Base-by-base conservation (phyloP, 1,140 invertebrate species). In the Drosophila lini region DNA sequence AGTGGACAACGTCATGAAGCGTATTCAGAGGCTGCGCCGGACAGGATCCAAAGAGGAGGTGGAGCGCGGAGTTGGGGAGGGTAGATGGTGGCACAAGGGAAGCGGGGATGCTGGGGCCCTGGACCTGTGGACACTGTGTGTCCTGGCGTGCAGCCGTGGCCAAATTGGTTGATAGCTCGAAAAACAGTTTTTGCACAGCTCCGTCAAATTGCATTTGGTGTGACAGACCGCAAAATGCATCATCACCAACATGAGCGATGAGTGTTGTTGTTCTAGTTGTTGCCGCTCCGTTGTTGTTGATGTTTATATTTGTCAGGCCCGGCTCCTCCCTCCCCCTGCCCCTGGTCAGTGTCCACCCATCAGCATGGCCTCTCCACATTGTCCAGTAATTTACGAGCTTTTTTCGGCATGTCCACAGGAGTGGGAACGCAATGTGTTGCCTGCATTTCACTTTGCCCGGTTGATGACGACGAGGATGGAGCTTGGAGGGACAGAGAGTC, bases 221-320 rank as follows among this genome's bases (percentile, higher is more conserved):
- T 91, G 90, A 91, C 90, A 91, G 90, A 91, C 90, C 90, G 90
- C 90, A 91, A 91, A 91, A 91, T 91, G 90, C 90, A 91, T 91
- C 90, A 91, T 91, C 90, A 90, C 90, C 85, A 91, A 88, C 90
- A 91, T 91, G 90, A 91, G 83, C 90, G 90, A 91, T 91, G 90
- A 91, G 79, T 90, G 90, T 84, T 80, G 68, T 80, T 86, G 64
- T 50, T 68, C 53, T 61, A 56, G 67, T 45, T 79, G 45, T 74
- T 75, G 58, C 52, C 59, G 50, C 44, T 75, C 36, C 50, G 65
- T 70, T 57, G 42, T 69, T 70, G 68, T 78, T 91, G 85, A 91
- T 91, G 90, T 91, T 81, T 91, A 90, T 90, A 91, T 91, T 91
- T 88, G 78, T 73, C 80, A 82, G 52, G 59, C 36, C 42, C 36